Evolutionary conservation across 64 coral and sea anemone genomes (phyloP), one percentile per base, ranked within the genome.

Genomic region (Porites australiensis): DNA sequence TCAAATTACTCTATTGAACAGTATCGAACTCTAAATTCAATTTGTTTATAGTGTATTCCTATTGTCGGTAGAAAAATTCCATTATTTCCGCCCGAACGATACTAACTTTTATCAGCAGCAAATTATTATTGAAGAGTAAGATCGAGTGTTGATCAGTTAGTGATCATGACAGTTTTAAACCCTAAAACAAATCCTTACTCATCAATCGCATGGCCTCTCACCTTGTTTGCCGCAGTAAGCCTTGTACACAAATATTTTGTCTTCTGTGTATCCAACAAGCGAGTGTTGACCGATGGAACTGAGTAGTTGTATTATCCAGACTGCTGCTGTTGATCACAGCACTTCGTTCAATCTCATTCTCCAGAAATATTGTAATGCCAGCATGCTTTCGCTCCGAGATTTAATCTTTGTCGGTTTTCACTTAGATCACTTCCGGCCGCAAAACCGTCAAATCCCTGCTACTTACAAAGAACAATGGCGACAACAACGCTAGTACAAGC

Each of bases 401-500:
- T 80, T 61, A 55, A 80, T 80, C 74, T 77, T n/a, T 52, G 74
- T 11, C 23, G 77, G 21, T 80, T 80, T 43, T 80, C 22, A 23
- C 53, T 80, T 80, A 61, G 53, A 80, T 80, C 77, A 80, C 54
- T 80, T 80, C 77, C 77, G 77, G 77, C 77, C 77, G 12, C 77
- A 80, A 80, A 80, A 22, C 77, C 77, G 77, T 19, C 77, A 80
- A 80, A 60, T 80, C 55, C 61, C 77, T 43, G 11, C 44, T 16
- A 50, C 77, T 62, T 51, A 44, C 57, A 23, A 59, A 80, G 77
- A 80, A 80, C 77, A 58, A 61, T 80, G 77, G 16, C 21, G 57
- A 60, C 77, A 60, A 80, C 11, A 20, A 22, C 10, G 20, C 18
- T 44, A 58, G 20, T 50, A 77, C 74, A 77, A 52, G 19, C 74